Conservation (phyloP, 2,797 vertebrate species). For the Myotis myotis region DNA sequence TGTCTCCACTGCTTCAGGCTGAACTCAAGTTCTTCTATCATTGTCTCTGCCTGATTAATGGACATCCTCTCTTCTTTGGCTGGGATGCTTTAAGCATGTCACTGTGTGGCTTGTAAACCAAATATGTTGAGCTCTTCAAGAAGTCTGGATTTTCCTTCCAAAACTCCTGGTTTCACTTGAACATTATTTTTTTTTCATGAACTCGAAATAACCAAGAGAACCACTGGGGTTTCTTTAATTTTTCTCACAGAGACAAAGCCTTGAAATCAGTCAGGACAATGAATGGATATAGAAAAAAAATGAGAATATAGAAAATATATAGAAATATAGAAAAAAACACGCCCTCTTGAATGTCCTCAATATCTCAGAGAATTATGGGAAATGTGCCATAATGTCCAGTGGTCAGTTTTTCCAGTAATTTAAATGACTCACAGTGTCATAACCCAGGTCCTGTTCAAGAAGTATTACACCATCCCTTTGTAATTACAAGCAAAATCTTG, state of each 20-base stretch:
- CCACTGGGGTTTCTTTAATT: background rate
- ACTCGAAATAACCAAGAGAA: slow-evolving; percentile 27
- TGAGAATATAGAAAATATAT: no score
- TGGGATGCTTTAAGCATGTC: background rate
- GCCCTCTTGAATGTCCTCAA: background rate
- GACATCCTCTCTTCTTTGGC: background rate
- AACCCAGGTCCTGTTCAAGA: background rate
- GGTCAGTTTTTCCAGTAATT: slow-evolving; percentile 42
- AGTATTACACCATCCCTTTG: background rate
- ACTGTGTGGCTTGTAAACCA: background rate
- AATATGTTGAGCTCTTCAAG: background rate
- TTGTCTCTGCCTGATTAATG: background rate
- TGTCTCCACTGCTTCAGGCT: background rate
- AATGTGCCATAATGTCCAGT: background rate
- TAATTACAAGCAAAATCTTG: slow-evolving; percentile 5
- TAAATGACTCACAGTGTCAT: slow-evolving; percentile 25
- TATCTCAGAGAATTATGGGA: slow-evolving; percentile 19
- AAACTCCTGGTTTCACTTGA: background rate
- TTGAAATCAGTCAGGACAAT: slow-evolving; percentile 16
- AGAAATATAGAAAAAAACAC: no score
- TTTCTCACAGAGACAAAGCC: background rate
- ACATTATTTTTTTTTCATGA: background rate
- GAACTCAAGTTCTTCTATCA: background rate
- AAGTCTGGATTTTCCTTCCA: slow-evolving; percentile 5
- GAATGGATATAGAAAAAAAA: background rate